Evolutionary conservation across 2,113 vertebrate genomes (phyloP), one percentile per base, ranked within the genome.

Genomic region (Sterna hirundo): DNA sequence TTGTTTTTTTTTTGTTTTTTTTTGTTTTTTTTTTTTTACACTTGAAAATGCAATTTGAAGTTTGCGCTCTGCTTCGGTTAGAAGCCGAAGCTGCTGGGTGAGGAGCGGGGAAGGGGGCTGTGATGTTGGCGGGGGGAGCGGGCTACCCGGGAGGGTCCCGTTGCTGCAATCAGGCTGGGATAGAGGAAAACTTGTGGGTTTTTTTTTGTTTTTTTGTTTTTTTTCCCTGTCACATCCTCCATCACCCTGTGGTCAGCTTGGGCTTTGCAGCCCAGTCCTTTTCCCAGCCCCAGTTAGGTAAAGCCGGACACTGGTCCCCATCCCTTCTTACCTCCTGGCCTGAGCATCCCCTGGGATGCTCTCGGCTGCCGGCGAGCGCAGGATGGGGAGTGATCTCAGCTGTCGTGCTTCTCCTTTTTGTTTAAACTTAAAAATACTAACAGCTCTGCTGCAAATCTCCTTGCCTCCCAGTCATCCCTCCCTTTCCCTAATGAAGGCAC

Each of bases 351-450:
- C 75, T 36, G 62, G 65, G 85, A 85, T 54, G 82, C n/a, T 93
- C 75, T 76, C 3, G 1, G 66, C 75, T 82, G 70, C 54, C 49
- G n/a, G 20, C 2, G 1, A 13, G 34, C 38, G 64, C 71, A 47
- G 76, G 51, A 16, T 72, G 49, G 79, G 93, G 85, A 86, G 57
- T 83, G 90, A 96, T 58, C 89, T 94, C 76, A 70, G 90, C 92
- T 88, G 93, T 90, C 92, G 80, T 36, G 3, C 88, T 94, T 75
- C 60, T 84, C 29, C 86, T 81, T 92, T 95, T 78, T 62, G 51
- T 88, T 94, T 77, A 90, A 95, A 71, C 90, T 95, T 93, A 78
- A 96, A 97, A 95, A 96, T 96, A 95, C 92, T 52, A 96, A 93
- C 95, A 96, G 96, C 90, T 94, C 72, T 94, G 61, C 95, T 81